These are phyloP conservation scores for Galbula dea DNA, from an alignment of 2,113 vertebrate species.

Conservation along the genomic window DNA sequence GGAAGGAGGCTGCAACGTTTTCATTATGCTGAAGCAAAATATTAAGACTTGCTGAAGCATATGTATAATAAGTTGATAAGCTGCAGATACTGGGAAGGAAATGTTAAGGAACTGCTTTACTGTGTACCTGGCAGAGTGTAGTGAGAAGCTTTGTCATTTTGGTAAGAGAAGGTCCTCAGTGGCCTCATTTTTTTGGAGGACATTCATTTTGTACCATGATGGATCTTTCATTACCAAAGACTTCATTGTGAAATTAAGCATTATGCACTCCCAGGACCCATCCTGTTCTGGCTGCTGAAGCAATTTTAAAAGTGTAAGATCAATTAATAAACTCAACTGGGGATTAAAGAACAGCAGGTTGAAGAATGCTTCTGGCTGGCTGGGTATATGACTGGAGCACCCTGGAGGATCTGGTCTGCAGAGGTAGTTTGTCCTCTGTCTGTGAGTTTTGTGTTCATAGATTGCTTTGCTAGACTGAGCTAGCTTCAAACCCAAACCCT, in stretches of 20 bases:
- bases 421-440: neutral
- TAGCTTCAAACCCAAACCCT: neutral
- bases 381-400: neutral
- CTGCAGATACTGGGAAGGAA: conserved; percentile 5
- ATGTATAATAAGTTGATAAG: neutral
- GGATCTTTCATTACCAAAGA: conserved; percentile 33
- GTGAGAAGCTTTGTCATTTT: neutral
- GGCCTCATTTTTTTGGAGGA: conserved; percentile 47
- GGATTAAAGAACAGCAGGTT: neutral
- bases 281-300: neutral
- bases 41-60: conserved; percentile 8
- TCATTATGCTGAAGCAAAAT: conserved; percentile 20
- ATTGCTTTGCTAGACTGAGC: neutral
- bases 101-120: neutral
- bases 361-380: neutral
- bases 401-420: neutral
- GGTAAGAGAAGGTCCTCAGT: conserved; percentile 1
- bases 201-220: conserved; percentile 22
- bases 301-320: conserved; percentile 36
- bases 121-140: neutral
- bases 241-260: conserved; percentile 16
- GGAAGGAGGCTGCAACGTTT: neutral
- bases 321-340: conserved; percentile 20
- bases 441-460: neutral
- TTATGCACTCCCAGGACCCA: neutral